Conservation (phyloP, 2,113 vertebrate genomes). For the Xenopus borealis region DNA sequence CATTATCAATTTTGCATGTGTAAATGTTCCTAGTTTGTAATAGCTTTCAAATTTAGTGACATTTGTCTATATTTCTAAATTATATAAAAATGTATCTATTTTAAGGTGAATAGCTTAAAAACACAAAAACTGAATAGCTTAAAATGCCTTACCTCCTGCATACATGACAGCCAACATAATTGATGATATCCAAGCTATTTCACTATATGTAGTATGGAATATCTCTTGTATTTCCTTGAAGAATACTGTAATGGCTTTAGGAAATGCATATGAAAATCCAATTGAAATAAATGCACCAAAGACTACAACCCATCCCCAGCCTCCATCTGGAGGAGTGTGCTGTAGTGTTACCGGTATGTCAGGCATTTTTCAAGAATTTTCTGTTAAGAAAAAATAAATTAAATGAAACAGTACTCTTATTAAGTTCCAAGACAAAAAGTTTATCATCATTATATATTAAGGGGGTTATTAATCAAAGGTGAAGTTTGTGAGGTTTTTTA, state of each 20-base stretch:
- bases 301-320: conserved; percentile 94
- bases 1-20: too few relatives aligned
- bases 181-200: conserved; percentile 94
- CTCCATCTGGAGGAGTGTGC: conserved; percentile 85
- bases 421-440: too few relatives aligned
- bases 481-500: too few relatives aligned
- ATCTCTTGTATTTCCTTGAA: conserved; percentile 95
- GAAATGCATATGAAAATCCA: conserved; percentile 95
- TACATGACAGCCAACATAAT: conserved; percentile 98
- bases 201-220: conserved; percentile 80
- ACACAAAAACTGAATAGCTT: neutral
- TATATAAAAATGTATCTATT: too few relatives aligned
- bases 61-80: too few relatives aligned
- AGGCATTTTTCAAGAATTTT: conserved; percentile 8
- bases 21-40: too few relatives aligned
- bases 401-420: too few relatives aligned
- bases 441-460: too few relatives aligned
- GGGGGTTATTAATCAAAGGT: too few relatives aligned
- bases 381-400: conserved; percentile 11
- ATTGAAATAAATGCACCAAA: conserved; percentile 88
- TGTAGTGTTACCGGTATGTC: conserved; percentile 30
- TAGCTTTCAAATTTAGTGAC: too few relatives aligned
- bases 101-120: too few relatives aligned
- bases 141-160: conserved; percentile 82
- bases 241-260: conserved; percentile 93